Evolutionary conservation across 53 echinoderm and acorn worm species (phyloP).

Genomic region (Actinopyga echinites): DNA sequence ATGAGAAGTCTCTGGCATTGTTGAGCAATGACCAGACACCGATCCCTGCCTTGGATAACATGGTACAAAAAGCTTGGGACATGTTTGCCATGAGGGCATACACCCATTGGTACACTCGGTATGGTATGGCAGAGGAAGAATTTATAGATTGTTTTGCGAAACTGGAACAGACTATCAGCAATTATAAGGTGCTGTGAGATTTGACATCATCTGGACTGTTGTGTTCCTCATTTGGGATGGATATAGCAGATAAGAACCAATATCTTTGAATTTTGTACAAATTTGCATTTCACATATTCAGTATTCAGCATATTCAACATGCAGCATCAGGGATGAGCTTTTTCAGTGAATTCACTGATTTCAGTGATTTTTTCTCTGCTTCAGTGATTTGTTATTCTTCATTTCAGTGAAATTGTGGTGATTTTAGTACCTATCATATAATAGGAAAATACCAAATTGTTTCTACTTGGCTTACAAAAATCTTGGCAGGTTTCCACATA

Average conservation of each 20-base stretch:
- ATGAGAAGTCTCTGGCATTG: conserved; percentile 73
- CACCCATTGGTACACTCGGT: conserved; percentile 94
- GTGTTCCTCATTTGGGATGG: background rate
- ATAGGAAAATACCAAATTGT: too few species aligned
- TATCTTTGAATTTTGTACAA: background rate
- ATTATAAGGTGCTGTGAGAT: conserved; percentile 55
- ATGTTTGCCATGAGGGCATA: conserved; percentile 99
- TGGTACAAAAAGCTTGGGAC: conserved; percentile 86
- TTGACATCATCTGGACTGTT: background rate
- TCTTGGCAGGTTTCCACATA: too few species aligned
- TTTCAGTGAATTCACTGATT: too few species aligned
- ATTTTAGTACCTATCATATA: too few species aligned
- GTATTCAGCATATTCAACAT: too few species aligned
- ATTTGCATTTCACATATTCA: background rate
- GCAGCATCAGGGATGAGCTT: too few species aligned
- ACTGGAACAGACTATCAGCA: conserved; percentile 80
- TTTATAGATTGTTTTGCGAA: conserved; percentile 97
- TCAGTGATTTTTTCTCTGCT: too few species aligned
- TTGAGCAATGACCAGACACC: conserved; percentile 88
- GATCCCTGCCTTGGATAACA: conserved; percentile 54
- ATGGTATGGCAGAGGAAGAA: conserved; percentile 94
- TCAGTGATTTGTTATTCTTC: too few species aligned
- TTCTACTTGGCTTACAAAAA: too few species aligned
- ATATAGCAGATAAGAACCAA: background rate
- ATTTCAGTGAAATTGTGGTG: too few species aligned